Evolutionary conservation across 2,797 vertebrate genomes (phyloP), one percentile per base, ranked within the genome.

Genomic region (Rhinogobio ventralis): DNA sequence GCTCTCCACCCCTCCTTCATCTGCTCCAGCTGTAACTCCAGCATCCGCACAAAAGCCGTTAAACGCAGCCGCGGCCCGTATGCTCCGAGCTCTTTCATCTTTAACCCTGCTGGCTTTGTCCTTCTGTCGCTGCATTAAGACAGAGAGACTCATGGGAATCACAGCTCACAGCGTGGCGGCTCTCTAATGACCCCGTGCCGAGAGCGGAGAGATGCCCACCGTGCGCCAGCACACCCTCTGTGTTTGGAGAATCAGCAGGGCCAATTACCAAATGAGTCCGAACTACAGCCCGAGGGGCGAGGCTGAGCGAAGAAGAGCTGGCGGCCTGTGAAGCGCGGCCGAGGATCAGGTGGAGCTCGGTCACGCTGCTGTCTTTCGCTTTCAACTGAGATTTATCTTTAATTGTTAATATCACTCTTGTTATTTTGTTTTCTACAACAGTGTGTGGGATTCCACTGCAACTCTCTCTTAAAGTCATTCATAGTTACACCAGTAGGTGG

Each of bases 191-290:
- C 75, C 79, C 60, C 66, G 33, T 23, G 51, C 84, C 25, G 78
- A 73, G 81, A 84, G 78, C 76, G 66, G 77, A 78, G 72, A 69
- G 81, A 72, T 46, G 39, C 75, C 49, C 36, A 39, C 15, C 69
- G 39, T 79, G 66, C 57, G 69, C 81, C 85, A 57, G 55, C 78
- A 19, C 74, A 49, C 49, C 77, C 66, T 77, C 74, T 69, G 75
- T 74, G 67, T 69, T 86, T 81, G 76, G 57, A 49, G 45, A 36
- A 71, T 55, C 84, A 45, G 60, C 60, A 15, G 60, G 71, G 55
- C 76, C 87, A 90, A 89, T 90, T 89, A 91, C 90, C 81, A 73
- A 66, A 84, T 84, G 79, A 85, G 68, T 17, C 39, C 36, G 30
- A 51, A 36, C 85, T 33, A 42, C 66, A n/a, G 15, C 19, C 69